Evolutionary conservation across 2,797 vertebrate species (phyloP), one percentile per base, ranked within the genome.

Genomic region (Gastrophryne carolinensis): DNA sequence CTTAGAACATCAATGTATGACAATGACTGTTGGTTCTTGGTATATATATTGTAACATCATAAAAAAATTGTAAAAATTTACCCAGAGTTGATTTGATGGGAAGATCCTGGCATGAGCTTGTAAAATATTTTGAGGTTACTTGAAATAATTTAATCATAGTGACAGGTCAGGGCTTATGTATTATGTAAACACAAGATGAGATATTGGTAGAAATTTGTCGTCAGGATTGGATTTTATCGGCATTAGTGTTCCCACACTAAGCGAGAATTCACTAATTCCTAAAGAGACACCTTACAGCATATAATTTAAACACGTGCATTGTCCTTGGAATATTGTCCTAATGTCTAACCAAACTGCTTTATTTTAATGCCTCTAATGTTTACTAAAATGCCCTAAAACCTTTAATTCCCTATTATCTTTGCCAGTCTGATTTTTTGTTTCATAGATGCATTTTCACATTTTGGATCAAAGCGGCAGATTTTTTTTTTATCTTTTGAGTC

Each of bases 1-100:
- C 5, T 8, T 39, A 0, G 0, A 15, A 17, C 30, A 79, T 19
- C 13, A 44, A 41, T 56, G 11, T 52, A 62, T 32, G 27, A 64
- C 77, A 67, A 32, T 54, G 78, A 58, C 58, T 80, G 73, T 65
- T 79, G 73, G 75, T 80, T 81, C 78, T 83, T 80, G 49, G 74
- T 82, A 79, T 73, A 78, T 71, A 73, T 44, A 73, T 39, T 5
- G 75, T 61, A 3, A 19, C 21, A 52, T 57, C 3, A 41, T 53
- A 5, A 50, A 3, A 35, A 0, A 0, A 69, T 73, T 30, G 34
- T 5, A 15, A 24, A 44, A 56, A 27, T 34, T 67, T 0, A 23
- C 23, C 21, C 19, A 1, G 13, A 69, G 66, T 19, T 47, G 24
- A 15, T 69, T 62, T 73, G 72, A 63, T 19, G 30, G 11, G 4